Evolutionary conservation across 2,888 invertebrate species (phyloP), one percentile per base, ranked within the genome.

Genomic region (Leptinotarsa tumamoca): DNA sequence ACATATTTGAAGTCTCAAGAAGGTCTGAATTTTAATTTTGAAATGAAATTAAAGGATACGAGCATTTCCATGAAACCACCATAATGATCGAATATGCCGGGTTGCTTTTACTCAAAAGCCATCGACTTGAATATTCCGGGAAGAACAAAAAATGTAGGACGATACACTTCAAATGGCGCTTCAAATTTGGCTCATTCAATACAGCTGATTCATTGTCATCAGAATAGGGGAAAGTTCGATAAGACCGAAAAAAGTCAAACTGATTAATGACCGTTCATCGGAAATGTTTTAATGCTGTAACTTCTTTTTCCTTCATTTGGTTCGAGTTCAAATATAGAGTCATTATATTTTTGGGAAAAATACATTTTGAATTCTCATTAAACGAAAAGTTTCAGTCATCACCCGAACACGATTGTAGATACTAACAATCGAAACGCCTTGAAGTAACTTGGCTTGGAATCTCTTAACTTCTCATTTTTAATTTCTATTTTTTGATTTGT

Each of bases 221-320:
- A n/a, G 63, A 63, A 63, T 63, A 17, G 27, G n/a, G n/a, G 61
- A 1, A 27, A 15, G 33, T 63, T 33, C 63, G 15, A 63, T 33
- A 63, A 18, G 63, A 14, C 5, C n/a, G 17, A 63, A 63, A 63
- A 63, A 63, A 63, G n/a, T 27, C 63, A 17, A 63, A n/a, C 17
- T 63, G 63, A 63, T 63, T 63, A 33, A 63, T 63, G 63, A 63
- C 63, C 33, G 63, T 63, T 63, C 63, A 63, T 63, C 63, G 43
- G 43, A 63, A 63, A 43, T 33, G n/a, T 15, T 33, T 33, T 5
- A 33, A 63, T 63, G 43, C n/a, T 63, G 63, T 33, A n/a, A 63
- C 63, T 63, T 63, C 43, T 5, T 43, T n/a, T 43, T 63, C 10
- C n/a, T 63, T 10, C 63, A 61, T n/a, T 27, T 17, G 43, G 17